A percentile compares a stretch with the other conserved stretches of the same genome.
Conservation (phyloP, 2,113 vertebrate genomes). For the Phalacrocorax brasilianus region DNA sequence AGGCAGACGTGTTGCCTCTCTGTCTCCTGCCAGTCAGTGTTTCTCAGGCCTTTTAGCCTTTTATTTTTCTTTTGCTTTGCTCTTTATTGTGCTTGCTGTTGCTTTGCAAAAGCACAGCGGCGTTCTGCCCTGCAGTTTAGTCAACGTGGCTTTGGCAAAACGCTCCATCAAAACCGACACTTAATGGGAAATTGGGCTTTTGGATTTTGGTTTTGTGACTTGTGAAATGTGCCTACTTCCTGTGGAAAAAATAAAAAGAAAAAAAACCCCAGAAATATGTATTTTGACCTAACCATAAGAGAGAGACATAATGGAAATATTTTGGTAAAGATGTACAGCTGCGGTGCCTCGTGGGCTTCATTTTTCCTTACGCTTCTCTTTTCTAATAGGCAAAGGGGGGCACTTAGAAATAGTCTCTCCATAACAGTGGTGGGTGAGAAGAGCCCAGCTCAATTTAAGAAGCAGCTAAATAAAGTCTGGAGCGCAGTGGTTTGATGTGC, state of each 20-base stretch:
- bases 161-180: accelerated
- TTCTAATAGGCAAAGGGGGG: neutral
- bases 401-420: neutral
- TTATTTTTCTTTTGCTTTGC: neutral
- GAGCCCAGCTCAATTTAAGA: neutral
- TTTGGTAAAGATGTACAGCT: neutral
- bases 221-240: neutral
- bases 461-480: neutral
- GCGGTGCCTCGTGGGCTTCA: neutral
- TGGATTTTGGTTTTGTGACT: neutral
- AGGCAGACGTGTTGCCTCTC: neutral
- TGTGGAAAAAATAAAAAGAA: accelerated
- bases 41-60: neutral
- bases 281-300: neutral
- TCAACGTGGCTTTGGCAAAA: neutral
- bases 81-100: neutral
- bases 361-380: neutral
- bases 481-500: neutral
- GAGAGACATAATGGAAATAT: neutral
- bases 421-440: neutral
- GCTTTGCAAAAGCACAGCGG: accelerated
- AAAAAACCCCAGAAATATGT: neutral
- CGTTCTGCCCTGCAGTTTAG: accelerated
- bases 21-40: neutral
- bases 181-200: accelerated